Percentiles rank a stretch among this genome's conserved stretches.
Evolutionary conservation across 2,113 vertebrate species (phyloP).

Genomic region (Probosciger aterrimus): DNA sequence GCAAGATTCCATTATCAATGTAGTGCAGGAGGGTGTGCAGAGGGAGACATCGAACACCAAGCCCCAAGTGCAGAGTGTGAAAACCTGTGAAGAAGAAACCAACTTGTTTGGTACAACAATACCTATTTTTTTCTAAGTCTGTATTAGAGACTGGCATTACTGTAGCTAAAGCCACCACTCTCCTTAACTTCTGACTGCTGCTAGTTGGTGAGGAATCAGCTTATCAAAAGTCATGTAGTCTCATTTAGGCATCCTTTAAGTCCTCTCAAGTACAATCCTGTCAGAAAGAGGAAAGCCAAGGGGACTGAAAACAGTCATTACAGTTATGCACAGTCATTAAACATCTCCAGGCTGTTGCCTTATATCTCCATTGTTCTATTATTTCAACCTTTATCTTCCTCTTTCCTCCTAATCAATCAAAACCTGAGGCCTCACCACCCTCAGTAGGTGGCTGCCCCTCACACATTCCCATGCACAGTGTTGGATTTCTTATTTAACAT

Average conservation of each 20-base stretch:
- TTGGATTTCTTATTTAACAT: neutral
- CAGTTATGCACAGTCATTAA: neutral
- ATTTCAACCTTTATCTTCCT: neutral
- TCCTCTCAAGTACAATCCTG: neutral
- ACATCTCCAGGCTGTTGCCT: neutral
- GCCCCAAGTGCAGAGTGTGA: conserved; percentile 81
- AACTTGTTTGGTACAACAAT: neutral
- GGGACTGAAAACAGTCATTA: neutral
- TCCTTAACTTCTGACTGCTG: neutral
- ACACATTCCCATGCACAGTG: neutral
- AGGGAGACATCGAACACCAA: conserved; percentile 87
- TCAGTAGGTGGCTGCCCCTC: neutral
- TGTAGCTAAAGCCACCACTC: neutral
- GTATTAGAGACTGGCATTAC: neutral
- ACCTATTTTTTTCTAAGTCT: neutral
- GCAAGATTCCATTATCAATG: conserved; percentile 82
- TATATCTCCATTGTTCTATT: neutral
- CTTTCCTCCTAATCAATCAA: neutral
- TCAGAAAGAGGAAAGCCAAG: neutral
- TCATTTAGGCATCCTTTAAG: neutral
- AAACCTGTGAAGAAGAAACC: conserved; percentile 76
- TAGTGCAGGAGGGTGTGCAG: conserved; percentile 87
- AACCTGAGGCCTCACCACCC: neutral
- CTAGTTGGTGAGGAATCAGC: neutral
- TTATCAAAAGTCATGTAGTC: neutral